A percentile compares a stretch with the other conserved stretches of the same genome.
phyloP scores from a whole-genome alignment of 2,113 vertebrate genomes.

The Caracal caracal region DNA sequence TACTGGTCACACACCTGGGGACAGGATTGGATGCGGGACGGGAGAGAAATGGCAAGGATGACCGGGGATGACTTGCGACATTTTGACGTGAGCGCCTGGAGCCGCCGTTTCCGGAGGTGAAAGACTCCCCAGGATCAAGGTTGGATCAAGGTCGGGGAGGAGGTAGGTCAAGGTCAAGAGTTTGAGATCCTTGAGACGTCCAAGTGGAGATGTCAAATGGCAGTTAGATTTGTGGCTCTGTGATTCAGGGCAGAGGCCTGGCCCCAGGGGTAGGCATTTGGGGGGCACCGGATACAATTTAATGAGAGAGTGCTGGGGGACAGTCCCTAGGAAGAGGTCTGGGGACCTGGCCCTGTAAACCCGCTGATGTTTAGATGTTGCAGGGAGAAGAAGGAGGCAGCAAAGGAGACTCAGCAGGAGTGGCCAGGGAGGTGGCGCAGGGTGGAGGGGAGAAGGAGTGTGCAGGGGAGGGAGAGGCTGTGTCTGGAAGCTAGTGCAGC shows the following conservation, averaged over 20 bases:
- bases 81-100: background rate
- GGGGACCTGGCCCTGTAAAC: background rate
- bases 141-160: background rate
- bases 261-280: too few relatives aligned
- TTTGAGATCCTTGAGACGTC: background rate
- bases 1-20: too few relatives aligned
- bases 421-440: background rate
- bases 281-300: background rate
- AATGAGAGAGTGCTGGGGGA: background rate
- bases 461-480: too few relatives aligned
- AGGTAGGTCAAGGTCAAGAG: background rate
- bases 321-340: background rate
- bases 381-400: background rate
- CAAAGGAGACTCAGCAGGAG: background rate
- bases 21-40: background rate
- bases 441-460: background rate
- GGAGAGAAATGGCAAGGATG: background rate
- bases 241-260: background rate
- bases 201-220: background rate
- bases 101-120: background rate
- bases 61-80: background rate
- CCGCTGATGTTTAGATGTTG: background rate
- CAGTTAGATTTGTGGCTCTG: too few relatives aligned
- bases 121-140: background rate
- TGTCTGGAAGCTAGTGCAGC: background rate